Base-by-base conservation (phyloP, 64 coral and sea anemone species). In the Trachythela sp. region DNA sequence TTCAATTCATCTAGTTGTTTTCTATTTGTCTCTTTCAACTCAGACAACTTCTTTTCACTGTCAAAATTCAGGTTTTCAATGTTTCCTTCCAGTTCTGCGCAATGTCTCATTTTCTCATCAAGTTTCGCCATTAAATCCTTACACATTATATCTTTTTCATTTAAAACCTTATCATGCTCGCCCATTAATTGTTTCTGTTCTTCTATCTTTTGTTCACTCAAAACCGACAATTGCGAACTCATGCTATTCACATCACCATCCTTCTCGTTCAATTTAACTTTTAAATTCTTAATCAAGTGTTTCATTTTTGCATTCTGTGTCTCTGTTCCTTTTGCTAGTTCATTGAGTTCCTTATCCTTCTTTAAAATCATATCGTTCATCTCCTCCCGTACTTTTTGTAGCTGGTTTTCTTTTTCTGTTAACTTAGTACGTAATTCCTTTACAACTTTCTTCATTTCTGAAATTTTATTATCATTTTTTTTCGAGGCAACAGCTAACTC, bases 371-470 rank as follows among this genome's bases (percentile, higher is more conserved):
- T 22, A 20, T 30, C 34, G 31, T 36, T 80, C 26, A 80, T 35
- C 31, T 80, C 37, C 37, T 80, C 75, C 0, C 92, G 91, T 5
- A 95, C 83, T 34, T 93, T 83, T 51, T 91, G 92, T 3, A 89
- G 88, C 20, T 93, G 84, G 14, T 85, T 91, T 64, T 99, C 96
- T 43, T 93, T 99, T 36, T 94, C 93, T 76, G 89, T 86, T 26
- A 99, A 86, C 43, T 99, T 99, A 60, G 59, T 94, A 33, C 96
- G 85, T 1, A 99, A 54, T 67, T 99, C 96, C 84, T 99, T 99
- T 1, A 99, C 94, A 2, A 94, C 88, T 50, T 99, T 99, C 48
- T 99, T 99, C 93, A 99, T 95, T 86, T 99, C 96, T 35, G 33
- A 30, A 37, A 91, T 90, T 40, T 99, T 99, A 40, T 89, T 95